These are phyloP conservation scores for Oryzias sinensis DNA, from an alignment of 2,797 vertebrate genomes.

Conservation along the genomic window DNA sequence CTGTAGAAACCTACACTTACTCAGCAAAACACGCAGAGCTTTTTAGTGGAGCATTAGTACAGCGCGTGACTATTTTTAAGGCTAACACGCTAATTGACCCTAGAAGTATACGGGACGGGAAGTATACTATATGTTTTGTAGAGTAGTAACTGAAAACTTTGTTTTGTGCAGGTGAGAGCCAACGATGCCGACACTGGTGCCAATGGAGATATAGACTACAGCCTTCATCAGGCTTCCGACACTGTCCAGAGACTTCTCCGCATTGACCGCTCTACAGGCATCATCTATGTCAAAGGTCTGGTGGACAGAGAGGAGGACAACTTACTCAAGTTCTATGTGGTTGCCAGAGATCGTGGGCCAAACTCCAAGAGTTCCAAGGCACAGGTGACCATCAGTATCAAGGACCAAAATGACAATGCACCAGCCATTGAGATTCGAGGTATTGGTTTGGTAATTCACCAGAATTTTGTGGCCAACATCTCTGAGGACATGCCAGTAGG, in stretches of 20 bases:
- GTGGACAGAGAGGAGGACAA: conserved; percentile 92
- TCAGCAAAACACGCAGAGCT: conserved; percentile 29
- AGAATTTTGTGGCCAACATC: conserved; percentile 93
- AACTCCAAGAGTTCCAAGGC: conserved; percentile 89
- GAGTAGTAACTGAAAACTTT: neutral
- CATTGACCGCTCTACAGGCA: conserved; percentile 87
- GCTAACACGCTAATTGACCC: conserved; percentile 22
- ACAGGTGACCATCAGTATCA: conserved; percentile 86
- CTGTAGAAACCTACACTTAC: conserved; percentile 16
- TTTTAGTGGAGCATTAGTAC: conserved; percentile 19
- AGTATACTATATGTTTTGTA: too few species aligned
- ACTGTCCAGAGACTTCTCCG: conserved; percentile 87
- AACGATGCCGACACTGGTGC: conserved; percentile 90
- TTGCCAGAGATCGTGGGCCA: conserved; percentile 91
- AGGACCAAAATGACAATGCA: conserved; percentile 92
- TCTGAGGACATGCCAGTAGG: conserved; percentile 94
- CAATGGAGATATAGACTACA: conserved; percentile 93
- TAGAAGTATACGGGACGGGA: conserved; percentile 7
- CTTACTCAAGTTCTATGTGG: conserved; percentile 88
- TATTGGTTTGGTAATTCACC: conserved; percentile 92
- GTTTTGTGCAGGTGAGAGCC: conserved; percentile 86
- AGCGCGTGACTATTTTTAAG: conserved; percentile 19
- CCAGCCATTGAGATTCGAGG: conserved; percentile 95
- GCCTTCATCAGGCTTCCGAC: conserved; percentile 87
- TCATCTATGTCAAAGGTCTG: conserved; percentile 89